A percentile compares a stretch with the other conserved stretches of the same genome.
These are phyloP conservation scores for Colletes gigas DNA, from an alignment of 1,140 invertebrate genomes.

Conservation along the genomic window DNA sequence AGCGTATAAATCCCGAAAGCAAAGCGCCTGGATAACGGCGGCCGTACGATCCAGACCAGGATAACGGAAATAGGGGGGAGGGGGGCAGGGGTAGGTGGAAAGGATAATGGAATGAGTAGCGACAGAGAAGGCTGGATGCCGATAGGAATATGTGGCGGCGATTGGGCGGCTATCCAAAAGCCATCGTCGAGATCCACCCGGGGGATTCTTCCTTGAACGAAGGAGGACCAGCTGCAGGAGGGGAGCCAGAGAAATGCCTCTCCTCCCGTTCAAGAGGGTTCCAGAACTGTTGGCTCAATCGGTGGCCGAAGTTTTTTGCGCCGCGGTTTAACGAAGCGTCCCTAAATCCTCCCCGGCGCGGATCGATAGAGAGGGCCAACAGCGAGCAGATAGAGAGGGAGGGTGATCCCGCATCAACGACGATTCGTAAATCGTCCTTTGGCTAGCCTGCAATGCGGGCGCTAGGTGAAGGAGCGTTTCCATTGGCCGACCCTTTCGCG, in stretches of 20 bases:
- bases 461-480: conserved; percentile 44
- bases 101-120: conserved; percentile 48
- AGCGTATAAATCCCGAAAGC: conserved; percentile 67
- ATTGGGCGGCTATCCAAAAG: conserved; percentile 80
- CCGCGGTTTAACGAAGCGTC: conserved; percentile 71
- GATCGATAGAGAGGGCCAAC: conserved; percentile 58
- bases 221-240: conserved; percentile 8
- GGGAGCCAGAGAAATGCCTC: conserved; percentile 14
- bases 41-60: background rate
- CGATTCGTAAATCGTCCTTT: conserved; percentile 70
- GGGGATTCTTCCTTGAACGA: conserved; percentile 50
- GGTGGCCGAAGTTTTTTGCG: conserved; percentile 60
- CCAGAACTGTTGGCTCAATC: conserved; percentile 50
- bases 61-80: background rate
- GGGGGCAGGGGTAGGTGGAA: conserved; percentile 5
- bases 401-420: conserved; percentile 57
- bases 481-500: conserved; percentile 49
- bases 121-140: conserved; percentile 32
- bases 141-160: conserved; percentile 77
- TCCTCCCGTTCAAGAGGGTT: conserved; percentile 29
- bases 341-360: conserved; percentile 65
- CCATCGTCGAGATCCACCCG: conserved; percentile 60
- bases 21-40: conserved; percentile 29
- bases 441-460: conserved; percentile 66
- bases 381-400: conserved; percentile 10